Base-by-base conservation (phyloP, 1,140 invertebrate species). In the Dendroctonus ponderosae region DNA sequence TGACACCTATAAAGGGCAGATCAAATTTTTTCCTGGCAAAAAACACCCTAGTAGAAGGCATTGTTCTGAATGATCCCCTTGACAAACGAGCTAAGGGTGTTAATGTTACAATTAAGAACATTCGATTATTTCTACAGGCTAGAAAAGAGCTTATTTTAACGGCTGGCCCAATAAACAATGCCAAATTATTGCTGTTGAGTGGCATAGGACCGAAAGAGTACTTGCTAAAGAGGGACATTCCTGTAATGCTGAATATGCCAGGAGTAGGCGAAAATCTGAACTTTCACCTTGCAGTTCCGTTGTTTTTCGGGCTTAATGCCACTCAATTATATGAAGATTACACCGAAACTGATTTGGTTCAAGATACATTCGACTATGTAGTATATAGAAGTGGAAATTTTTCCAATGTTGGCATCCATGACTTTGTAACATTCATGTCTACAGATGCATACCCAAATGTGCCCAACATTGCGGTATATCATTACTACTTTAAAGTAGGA, bases 171-270 rank as follows among this genome's bases (percentile, higher is more conserved):
- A 85, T 92, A 43, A 89, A 89, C 75, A 88, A 90, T 5, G 89
- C 91, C 0, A 89, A 93, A 76, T 71, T 94, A 9, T 76, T 94
- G 38, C 88, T 92, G 85, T 79, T 92, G 0, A 91, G 89, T 2
- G 91, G 91, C 0, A 81, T 93, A 5, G 91, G 91, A 0, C 89
- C 90, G 6, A 85, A 78, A 37, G 78, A 83, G 39, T 79, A 85
- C 37, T 73, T 88, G 7, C 69, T 79, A 44, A 71, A 79, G 38
- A 70, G 73, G 8, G 72, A 74, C 40, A 80, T 82, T 49, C 75
- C 76, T 6, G 69, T 79, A 0, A 68, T 77, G 5, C 49, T 71
- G 5, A 79, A 85, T 71, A 72, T 86, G 6, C 66, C 60, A 77
- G 86, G 5, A 79, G 78, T 86, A 2, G 85, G 85, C 0, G 71